Conservation (phyloP, 2,888 invertebrate species). For the Thymelicus sylvestris region DNA sequence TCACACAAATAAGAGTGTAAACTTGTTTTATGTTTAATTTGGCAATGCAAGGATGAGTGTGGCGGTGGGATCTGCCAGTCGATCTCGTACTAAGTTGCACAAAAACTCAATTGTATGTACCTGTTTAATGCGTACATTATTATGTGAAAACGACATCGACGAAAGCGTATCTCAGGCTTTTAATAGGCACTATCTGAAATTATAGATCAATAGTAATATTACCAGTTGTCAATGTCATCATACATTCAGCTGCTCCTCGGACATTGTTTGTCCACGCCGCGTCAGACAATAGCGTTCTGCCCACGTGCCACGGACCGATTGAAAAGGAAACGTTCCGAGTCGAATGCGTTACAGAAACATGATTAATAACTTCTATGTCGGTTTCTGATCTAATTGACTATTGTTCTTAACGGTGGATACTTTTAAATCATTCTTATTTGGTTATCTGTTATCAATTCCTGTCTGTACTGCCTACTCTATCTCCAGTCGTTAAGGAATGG, state of each 20-base stretch:
- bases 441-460: neutral
- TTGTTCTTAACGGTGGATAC: constrained; percentile 1
- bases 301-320: constrained; percentile 3
- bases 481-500: neutral
- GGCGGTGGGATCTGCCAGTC: no score
- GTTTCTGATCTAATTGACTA: constrained; percentile 15
- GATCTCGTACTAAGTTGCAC: no score
- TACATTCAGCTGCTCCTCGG: neutral
- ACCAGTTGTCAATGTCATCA: neutral
- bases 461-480: neutral
- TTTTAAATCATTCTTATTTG: constrained; percentile 16
- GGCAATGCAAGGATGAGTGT: no score
- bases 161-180: no score
- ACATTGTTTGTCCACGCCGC: constrained; percentile 1
- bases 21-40: no score
- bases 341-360: constrained; percentile 9
- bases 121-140: no score
- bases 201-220: neutral
- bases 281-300: constrained; percentile 8
- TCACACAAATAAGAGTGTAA: no score
- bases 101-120: no score
- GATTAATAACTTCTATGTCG: constrained; percentile 17
- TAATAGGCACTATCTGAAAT: neutral
- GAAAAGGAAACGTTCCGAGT: neutral
- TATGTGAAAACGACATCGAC: no score